Percentiles rank a stretch among this genome's conserved stretches.
phyloP scores from a whole-genome alignment of 2,797 vertebrate genomes.

The Botia kubotai region DNA sequence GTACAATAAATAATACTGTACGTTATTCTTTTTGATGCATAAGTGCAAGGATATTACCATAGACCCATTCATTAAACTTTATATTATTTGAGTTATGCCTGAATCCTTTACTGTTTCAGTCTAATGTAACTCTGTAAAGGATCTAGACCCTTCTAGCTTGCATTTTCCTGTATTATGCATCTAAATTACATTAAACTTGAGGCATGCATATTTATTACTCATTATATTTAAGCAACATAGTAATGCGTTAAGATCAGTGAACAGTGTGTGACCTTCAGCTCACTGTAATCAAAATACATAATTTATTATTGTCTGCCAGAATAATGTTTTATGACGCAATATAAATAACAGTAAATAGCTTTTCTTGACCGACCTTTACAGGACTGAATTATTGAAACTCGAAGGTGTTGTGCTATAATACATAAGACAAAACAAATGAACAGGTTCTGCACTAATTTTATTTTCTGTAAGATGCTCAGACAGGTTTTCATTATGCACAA shows the following conservation, averaged over 20 bases:
- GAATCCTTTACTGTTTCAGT: not conserved
- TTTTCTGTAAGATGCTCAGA: conserved; percentile 10
- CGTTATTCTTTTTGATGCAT: not conserved
- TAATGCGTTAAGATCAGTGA: no score
- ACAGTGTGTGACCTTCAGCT: no score
- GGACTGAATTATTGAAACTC: not conserved
- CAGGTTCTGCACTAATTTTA: not conserved
- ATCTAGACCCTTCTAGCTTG: no score
- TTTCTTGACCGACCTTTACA: not conserved
- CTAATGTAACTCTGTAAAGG: no score
- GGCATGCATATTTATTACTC: no score
- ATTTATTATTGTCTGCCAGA: no score
- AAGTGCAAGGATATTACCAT: not conserved
- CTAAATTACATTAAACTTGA: no score
- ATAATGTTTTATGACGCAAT: no score
- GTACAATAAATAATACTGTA: not conserved
- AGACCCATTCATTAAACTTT: not conserved
- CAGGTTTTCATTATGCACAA: conserved; percentile 3
- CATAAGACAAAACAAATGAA: not conserved
- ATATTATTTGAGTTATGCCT: not conserved
- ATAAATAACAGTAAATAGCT: not conserved
- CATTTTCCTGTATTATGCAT: no score
- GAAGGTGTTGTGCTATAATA: conserved; percentile 5
- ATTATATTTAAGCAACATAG: no score
- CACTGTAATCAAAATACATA: no score